Evolutionary conservation across 2,113 vertebrate species (phyloP), one percentile per base, ranked within the genome.

Genomic region (Hemiscyllium ocellatum): DNA sequence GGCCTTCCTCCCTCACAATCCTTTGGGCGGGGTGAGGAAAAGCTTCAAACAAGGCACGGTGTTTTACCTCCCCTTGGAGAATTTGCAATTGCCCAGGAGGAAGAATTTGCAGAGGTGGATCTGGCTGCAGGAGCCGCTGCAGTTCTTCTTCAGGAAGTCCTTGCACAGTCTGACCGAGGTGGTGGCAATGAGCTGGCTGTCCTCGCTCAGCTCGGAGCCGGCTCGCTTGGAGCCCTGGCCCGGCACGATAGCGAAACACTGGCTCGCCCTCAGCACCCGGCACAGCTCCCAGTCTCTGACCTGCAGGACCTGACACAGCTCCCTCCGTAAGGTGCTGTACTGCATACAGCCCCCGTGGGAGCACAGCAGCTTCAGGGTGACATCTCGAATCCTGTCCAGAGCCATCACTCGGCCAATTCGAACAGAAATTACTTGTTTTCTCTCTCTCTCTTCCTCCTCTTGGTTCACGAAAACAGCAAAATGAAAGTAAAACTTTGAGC

Each of bases 91-190:
- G 12, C 50, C 94, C 68, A 47, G 22, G 3, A 95, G 37, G 68
- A 76, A 95, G 69, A 72, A 95, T 17, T 52, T 72, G 94, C 94
- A 95, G 12, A 95, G 94, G 20, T 95, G 94, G 68, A 95, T 68
- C 4, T 95, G 94, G 10, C 26, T 42, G 15, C 94, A 95, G 42
- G 0, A 17, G 8, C 26, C 26, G 42, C 4, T 8, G 42, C 94
- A 95, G 7, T 52, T 29, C 69, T 15, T 95, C 42, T 26, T 95
- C 3, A 95, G 17, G 24, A 72, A 95, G 37, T 76, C 94, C 20
- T 72, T 95, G 68, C 94, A 95, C 7, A 95, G 94, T 0, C 94
- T 47, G 42, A 24, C 42, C 7, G 94, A 10, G 52, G 42, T 95
- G 94, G 13, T 52, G 69, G 94, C 94, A 22, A 95, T 15, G 24